A percentile compares a stretch with the other conserved stretches of the same genome.
phyloP scores from a whole-genome alignment of 2,113 vertebrate species.

The Vombatus ursinus region DNA sequence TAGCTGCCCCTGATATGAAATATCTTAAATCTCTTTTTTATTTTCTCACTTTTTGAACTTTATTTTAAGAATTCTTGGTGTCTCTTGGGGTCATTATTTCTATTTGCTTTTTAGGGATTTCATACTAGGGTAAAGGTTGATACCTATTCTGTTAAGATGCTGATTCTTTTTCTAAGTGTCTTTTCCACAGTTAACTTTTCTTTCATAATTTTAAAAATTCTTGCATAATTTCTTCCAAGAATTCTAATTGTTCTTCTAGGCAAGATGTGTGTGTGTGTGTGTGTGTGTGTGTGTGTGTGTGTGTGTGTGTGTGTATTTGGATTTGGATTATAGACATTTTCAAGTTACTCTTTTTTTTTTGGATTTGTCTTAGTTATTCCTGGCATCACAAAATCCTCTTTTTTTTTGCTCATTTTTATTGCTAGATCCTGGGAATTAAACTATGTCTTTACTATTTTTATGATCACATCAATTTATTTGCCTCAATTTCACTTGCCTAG shows the following conservation, averaged over 20 bases:
- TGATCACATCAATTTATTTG: neutral
- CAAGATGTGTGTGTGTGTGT: neutral
- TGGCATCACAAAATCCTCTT: too few relatives aligned
- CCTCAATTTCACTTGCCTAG: neutral
- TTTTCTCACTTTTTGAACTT: neutral
- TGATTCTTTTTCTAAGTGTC: neutral
- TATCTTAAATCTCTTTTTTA: neutral
- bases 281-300: too few relatives aligned
- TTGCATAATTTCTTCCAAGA: neutral
- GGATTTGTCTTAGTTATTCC: too few relatives aligned
- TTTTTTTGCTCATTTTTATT: neutral
- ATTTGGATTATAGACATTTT: neutral
- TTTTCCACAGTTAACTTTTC: neutral
- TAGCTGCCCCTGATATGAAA: too few relatives aligned
- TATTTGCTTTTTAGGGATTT: neutral
- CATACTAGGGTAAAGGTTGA: neutral
- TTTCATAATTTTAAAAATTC: neutral
- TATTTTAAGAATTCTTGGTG: neutral
- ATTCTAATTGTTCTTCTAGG: neutral
- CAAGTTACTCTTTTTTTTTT: neutral
- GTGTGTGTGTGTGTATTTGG: too few relatives aligned
- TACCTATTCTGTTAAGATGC: neutral
- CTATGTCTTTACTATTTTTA: neutral
- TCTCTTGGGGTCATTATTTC: neutral
- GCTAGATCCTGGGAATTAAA: neutral